A percentile compares a stretch with the other conserved stretches of the same genome.
Evolutionary conservation across 2,888 invertebrate species (phyloP).

Genomic region (Theristus sp.): DNA sequence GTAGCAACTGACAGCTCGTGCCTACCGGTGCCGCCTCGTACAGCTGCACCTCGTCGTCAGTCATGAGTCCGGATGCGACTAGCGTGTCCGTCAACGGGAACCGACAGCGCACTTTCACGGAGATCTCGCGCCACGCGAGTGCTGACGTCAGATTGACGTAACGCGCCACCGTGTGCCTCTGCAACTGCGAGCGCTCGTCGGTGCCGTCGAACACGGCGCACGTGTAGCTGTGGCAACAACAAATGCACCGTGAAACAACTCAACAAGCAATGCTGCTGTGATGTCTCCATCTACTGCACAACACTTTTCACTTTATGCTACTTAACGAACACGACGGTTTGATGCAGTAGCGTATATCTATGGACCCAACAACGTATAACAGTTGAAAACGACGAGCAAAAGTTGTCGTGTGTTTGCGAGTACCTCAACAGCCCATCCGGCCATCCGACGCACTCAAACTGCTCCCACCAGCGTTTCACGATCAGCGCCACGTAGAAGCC

Average conservation of each 20-base stretch:
- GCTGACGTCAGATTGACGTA: background rate
- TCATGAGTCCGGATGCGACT: conserved; percentile 28
- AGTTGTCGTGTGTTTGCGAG: background rate
- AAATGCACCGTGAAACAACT: conserved; percentile 5
- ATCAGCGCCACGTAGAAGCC: conserved; percentile 7
- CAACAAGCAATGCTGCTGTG: too few relatives aligned
- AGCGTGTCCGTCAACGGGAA: conserved; percentile 31
- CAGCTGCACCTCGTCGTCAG: conserved; percentile 26
- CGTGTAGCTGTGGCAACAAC: background rate
- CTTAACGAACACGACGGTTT: too few relatives aligned
- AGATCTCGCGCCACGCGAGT: conserved; percentile 2
- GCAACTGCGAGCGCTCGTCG: background rate
- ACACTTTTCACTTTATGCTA: too few relatives aligned
- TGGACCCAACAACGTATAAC: too few relatives aligned
- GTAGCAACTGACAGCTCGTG: background rate
- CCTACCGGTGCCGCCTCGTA: conserved; percentile 19
- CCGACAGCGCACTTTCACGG: conserved; percentile 15
- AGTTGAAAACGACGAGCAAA: too few relatives aligned
- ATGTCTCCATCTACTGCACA: too few relatives aligned
- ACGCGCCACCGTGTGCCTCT: background rate
- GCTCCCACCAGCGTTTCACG: conserved; percentile 8
- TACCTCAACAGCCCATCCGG: conserved; percentile 5
- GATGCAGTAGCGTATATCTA: too few relatives aligned
- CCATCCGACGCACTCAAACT: conserved; percentile 5
- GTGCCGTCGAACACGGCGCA: background rate